A percentile compares a stretch with the other conserved stretches of the same genome.
phyloP scores from a whole-genome alignment of 2,888 invertebrate species.

The Polymixis lichenea region DNA sequence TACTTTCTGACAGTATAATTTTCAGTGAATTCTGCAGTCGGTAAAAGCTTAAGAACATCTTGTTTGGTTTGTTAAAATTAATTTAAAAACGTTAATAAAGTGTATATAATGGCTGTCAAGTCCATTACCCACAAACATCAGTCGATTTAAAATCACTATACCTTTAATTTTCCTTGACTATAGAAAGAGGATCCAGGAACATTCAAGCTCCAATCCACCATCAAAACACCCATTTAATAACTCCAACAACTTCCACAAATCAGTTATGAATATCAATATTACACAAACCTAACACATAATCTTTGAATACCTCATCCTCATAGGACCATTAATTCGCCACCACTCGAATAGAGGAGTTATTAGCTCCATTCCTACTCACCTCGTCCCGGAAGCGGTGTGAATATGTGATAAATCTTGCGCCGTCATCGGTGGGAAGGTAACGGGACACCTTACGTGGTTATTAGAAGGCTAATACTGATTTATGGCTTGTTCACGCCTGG shows the following conservation, averaged over 20 bases:
- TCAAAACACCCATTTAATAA: neutral
- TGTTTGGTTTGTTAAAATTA: too few species aligned
- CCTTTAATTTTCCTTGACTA: too few species aligned
- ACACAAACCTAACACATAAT: constrained; percentile 7
- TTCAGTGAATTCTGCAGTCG: too few species aligned
- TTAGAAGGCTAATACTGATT: constrained; percentile 55
- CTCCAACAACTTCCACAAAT: constrained; percentile 13
- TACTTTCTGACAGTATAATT: too few species aligned
- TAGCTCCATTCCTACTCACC: constrained; percentile 52
- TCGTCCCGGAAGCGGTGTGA: constrained; percentile 60
- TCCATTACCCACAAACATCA: neutral
- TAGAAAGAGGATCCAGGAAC: too few species aligned
- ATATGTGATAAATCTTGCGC: constrained; percentile 65
- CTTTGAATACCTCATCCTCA: constrained; percentile 42
- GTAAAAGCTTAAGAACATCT: too few species aligned
- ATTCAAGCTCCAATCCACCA: neutral
- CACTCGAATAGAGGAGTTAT: constrained; percentile 60
- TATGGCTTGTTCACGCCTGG: constrained; percentile 47
- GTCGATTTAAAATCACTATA: too few species aligned
- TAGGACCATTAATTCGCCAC: constrained; percentile 54
- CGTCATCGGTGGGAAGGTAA: constrained; percentile 60
- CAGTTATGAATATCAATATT: constrained; percentile 47
- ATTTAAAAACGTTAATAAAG: neutral
- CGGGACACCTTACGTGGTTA: constrained; percentile 56
- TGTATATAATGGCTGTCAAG: neutral